phyloP scores from a whole-genome alignment of 2,113 vertebrate genomes.

The Pedionomus torquatus region DNA sequence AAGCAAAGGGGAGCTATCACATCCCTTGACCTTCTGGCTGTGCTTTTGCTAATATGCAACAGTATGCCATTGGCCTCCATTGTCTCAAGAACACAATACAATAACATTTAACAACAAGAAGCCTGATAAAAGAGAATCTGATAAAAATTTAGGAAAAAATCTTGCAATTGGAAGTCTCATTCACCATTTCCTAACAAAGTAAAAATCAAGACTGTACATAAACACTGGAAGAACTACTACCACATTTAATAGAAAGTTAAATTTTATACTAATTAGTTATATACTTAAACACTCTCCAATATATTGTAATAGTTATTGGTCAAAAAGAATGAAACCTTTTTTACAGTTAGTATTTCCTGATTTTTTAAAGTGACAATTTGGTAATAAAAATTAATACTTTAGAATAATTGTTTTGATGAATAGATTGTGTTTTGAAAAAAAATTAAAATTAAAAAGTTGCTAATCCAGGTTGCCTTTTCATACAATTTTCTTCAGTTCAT shows the following conservation, averaged over 20 bases:
- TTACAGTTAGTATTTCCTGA: neutral
- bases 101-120: neutral
- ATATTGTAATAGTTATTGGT: neutral
- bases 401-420: neutral
- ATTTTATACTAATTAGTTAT: neutral
- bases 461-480: neutral
- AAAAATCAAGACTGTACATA: neutral
- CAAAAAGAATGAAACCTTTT: neutral
- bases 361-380: neutral
- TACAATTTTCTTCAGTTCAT: neutral
- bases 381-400: neutral
- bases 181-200: neutral
- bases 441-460: neutral
- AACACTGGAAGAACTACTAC: neutral
- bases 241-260: neutral
- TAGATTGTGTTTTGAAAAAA: neutral
- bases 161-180: neutral
- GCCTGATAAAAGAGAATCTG: neutral
- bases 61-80: neutral
- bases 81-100: neutral
- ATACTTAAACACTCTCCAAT: neutral
- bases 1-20: neutral
- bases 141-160: neutral
- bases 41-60: neutral
- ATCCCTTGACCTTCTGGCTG: neutral